Conservation (phyloP, 1,140 invertebrate species). For the Manduca sexta region DNA sequence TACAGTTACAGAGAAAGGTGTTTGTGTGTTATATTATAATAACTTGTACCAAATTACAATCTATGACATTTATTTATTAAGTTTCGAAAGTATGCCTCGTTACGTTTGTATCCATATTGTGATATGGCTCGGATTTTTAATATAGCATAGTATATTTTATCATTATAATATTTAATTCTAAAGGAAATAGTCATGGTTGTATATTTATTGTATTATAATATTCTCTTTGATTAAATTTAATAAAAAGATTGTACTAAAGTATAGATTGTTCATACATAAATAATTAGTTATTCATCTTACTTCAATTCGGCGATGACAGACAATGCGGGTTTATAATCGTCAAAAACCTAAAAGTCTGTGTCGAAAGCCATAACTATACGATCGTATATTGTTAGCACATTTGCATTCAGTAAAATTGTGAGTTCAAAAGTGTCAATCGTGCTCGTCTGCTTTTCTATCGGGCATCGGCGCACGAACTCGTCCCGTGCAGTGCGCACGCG, state of each 20-base stretch:
- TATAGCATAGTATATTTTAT: too few relatives aligned
- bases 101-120: slow-evolving; percentile 37
- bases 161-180: too few relatives aligned
- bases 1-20: slow-evolving; percentile 42
- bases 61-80: slow-evolving; percentile 48
- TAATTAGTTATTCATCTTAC: too few relatives aligned
- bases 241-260: too few relatives aligned
- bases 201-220: too few relatives aligned
- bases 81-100: slow-evolving; percentile 47
- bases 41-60: slow-evolving; percentile 47
- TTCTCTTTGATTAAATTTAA: too few relatives aligned
- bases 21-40: slow-evolving; percentile 44
- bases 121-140: slow-evolving; percentile 34
- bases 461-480: slow-evolving; percentile 43
- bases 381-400: neutral
- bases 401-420: slow-evolving; percentile 1
- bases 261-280: too few relatives aligned
- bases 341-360: too few relatives aligned
- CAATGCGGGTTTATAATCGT: too few relatives aligned
- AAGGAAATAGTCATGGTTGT: too few relatives aligned
- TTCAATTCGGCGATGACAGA: too few relatives aligned
- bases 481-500: neutral
- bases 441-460: slow-evolving; percentile 47
- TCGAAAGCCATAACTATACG: too few relatives aligned
- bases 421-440: slow-evolving; percentile 48